Percentiles rank a stretch among this genome's conserved stretches.
These are phyloP conservation scores for Orthosia incerta DNA, from an alignment of 2,888 invertebrate species.

Conservation along the genomic window DNA sequence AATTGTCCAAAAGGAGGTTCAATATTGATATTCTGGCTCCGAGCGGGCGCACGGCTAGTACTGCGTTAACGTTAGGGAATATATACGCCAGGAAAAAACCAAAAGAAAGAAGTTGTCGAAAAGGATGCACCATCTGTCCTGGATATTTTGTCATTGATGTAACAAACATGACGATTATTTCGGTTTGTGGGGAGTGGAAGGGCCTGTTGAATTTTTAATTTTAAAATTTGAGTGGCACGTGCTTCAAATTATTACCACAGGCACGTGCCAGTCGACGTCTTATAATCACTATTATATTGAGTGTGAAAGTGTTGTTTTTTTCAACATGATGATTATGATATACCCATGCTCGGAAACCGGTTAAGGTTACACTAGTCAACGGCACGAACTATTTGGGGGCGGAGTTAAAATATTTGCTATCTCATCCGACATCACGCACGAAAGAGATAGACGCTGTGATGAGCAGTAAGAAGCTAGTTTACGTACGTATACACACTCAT, in stretches of 20 bases:
- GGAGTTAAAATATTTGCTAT: too few relatives aligned
- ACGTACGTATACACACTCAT: too few relatives aligned
- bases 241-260: slow-evolving; percentile 60
- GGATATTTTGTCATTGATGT: background rate
- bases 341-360: background rate
- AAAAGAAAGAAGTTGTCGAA: background rate
- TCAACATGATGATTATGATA: background rate
- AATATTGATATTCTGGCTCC: too few relatives aligned
- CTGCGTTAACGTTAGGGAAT: too few relatives aligned
- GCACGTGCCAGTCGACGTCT: slow-evolving; percentile 74
- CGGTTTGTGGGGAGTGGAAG: slow-evolving; percentile 4
- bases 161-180: slow-evolving; percentile 5
- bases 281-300: slow-evolving; percentile 56
- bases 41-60: too few relatives aligned
- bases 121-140: background rate
- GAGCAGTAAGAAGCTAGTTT: too few relatives aligned
- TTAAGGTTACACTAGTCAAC: too few relatives aligned
- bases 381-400: too few relatives aligned
- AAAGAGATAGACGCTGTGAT: too few relatives aligned
- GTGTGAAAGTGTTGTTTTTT: slow-evolving; percentile 24
- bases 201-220: slow-evolving; percentile 51
- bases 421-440: too few relatives aligned
- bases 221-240: slow-evolving; percentile 70
- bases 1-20: too few relatives aligned
- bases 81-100: too few relatives aligned